A percentile compares a stretch with the other conserved stretches of the same genome.
phyloP scores from a whole-genome alignment of 2,888 invertebrate species.

The Stenchaetothrips biformis region DNA sequence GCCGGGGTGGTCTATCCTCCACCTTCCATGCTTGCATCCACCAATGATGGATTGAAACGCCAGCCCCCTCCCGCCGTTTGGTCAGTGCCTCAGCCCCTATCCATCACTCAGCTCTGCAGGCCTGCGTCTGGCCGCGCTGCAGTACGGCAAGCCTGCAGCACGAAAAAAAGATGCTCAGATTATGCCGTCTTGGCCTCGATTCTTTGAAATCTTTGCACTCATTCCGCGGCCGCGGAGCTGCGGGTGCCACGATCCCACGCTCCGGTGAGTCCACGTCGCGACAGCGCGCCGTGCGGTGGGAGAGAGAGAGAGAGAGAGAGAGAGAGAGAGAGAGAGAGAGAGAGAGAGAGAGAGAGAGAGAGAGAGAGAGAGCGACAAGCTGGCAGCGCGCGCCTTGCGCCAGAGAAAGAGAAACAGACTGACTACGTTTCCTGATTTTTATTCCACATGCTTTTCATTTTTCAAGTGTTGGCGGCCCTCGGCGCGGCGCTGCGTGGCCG shows the following conservation, averaged over 20 bases:
- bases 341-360: not conserved
- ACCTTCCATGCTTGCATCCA: not conserved
- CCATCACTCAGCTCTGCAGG: not conserved
- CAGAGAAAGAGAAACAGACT: not conserved
- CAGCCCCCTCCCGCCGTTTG: not conserved
- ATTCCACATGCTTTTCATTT: slow-evolving; percentile 25
- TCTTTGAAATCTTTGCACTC: too few relatives aligned
- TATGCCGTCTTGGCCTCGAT: too few relatives aligned
- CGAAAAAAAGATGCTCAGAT: too few relatives aligned
- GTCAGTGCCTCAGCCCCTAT: not conserved
- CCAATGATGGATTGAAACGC: not conserved
- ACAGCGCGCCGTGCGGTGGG: too few relatives aligned
- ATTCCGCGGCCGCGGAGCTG: too few relatives aligned
- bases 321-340: not conserved
- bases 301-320: not conserved
- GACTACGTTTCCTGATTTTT: slow-evolving; percentile 7
- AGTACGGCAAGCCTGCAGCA: too few relatives aligned
- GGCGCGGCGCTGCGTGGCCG: too few relatives aligned
- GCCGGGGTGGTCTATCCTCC: not conserved
- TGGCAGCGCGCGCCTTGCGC: not conserved
- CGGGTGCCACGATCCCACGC: too few relatives aligned
- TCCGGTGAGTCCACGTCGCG: too few relatives aligned
- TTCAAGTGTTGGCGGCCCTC: not conserved
- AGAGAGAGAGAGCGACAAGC: not conserved
- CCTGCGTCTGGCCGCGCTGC: not conserved